Percentiles rank a stretch among this genome's conserved stretches.
Conservation (phyloP, 2,888 invertebrate genomes). For the Atethmia centrago region DNA sequence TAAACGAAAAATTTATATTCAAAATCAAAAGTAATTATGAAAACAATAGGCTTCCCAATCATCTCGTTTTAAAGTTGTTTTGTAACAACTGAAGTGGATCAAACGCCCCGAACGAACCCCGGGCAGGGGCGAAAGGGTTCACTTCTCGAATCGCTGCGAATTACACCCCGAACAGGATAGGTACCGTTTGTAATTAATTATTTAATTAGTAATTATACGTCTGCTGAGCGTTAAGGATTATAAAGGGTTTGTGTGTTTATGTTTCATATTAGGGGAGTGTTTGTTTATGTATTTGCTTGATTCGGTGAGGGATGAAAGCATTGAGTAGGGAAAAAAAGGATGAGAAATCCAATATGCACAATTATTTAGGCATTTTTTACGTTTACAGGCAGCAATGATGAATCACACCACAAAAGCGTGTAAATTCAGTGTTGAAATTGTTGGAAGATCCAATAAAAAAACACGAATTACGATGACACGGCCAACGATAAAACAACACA, state of each 20-base stretch:
- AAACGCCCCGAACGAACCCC: slow-evolving; percentile 53
- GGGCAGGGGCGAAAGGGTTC: slow-evolving; percentile 46
- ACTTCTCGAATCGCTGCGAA: slow-evolving; percentile 52
- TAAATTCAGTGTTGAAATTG: slow-evolving; percentile 15
- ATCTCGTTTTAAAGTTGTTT: slow-evolving; percentile 53
- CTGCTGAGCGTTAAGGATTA: slow-evolving; percentile 61
- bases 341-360: no score
- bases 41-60: slow-evolving; percentile 41
- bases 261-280: slow-evolving; percentile 38
- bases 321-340: slow-evolving; percentile 2
- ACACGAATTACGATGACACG: slow-evolving; percentile 47
- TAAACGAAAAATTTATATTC: slow-evolving; percentile 43
- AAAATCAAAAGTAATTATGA: slow-evolving; percentile 46
- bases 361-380: background rate
- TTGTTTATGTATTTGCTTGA: slow-evolving; percentile 42
- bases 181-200: slow-evolving; percentile 70
- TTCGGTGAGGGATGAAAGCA: slow-evolving; percentile 17
- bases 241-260: slow-evolving; percentile 59
- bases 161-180: slow-evolving; percentile 62
- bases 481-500: slow-evolving; percentile 43
- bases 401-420: slow-evolving; percentile 27
- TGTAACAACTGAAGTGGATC: slow-evolving; percentile 60
- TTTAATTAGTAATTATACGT: slow-evolving; percentile 71
- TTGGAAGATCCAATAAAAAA: slow-evolving; percentile 42
- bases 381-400: slow-evolving; percentile 9